phyloP scores from a whole-genome alignment of 2,888 invertebrate genomes.

The Laspeyria flexula region DNA sequence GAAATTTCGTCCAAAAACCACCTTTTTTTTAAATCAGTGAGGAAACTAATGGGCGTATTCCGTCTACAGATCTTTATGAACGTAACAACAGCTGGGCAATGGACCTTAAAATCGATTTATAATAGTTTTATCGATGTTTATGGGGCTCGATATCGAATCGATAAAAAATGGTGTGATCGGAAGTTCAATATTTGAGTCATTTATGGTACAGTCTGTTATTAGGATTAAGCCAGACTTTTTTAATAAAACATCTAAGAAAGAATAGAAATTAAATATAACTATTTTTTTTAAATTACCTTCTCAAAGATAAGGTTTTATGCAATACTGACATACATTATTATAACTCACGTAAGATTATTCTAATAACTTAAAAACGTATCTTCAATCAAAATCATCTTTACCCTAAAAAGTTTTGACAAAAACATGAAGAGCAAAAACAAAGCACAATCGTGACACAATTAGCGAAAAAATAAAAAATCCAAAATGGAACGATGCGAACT shows the following conservation, averaged over 20 bases:
- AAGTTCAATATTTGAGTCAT: constrained; percentile 19
- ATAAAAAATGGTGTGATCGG: constrained; percentile 30
- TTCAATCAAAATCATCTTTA: constrained; percentile 19
- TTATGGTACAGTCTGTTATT: constrained; percentile 3
- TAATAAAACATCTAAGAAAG: too few species aligned
- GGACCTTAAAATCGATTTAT: constrained; percentile 54
- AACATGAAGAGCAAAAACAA: constrained; percentile 45
- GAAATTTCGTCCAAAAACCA: constrained; percentile 29
- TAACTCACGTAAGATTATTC: too few species aligned
- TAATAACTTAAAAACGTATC: neutral
- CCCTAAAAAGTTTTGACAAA: constrained; percentile 31
- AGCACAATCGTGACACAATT: constrained; percentile 49
- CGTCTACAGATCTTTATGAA: constrained; percentile 56
- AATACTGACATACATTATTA: too few species aligned
- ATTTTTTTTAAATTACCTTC: too few species aligned
- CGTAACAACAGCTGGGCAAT: constrained; percentile 52
- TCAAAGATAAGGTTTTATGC: too few species aligned
- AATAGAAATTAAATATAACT: too few species aligned
- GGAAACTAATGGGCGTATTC: constrained; percentile 54
- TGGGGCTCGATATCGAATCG: constrained; percentile 32
- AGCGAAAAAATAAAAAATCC: constrained; percentile 59
- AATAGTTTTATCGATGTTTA: constrained; percentile 42
- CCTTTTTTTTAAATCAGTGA: constrained; percentile 48
- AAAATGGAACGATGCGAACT: constrained; percentile 72
- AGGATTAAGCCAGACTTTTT: constrained; percentile 3